A percentile compares a stretch with the other conserved stretches of the same genome.
phyloP scores from a whole-genome alignment of 1,140 invertebrate species.

The Tyrophagus putrescentiae region DNA sequence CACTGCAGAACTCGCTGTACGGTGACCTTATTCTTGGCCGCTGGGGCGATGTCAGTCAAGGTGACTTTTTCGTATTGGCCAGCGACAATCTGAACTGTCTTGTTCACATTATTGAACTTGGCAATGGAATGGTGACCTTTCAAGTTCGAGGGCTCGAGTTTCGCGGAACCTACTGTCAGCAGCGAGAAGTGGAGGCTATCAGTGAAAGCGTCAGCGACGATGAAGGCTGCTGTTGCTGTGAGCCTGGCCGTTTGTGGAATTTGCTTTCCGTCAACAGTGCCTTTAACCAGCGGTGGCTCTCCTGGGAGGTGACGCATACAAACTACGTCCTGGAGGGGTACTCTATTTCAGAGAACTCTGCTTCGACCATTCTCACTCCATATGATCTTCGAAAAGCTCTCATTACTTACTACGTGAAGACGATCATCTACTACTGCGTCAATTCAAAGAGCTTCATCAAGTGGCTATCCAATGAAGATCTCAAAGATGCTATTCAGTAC shows the following conservation, averaged over 20 bases:
- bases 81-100: constrained; percentile 95
- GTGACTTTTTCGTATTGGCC: constrained; percentile 91
- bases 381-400: constrained; percentile 92
- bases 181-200: constrained; percentile 90
- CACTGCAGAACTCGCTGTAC: constrained; percentile 84
- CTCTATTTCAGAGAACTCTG: constrained; percentile 91
- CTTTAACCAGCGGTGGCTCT: constrained; percentile 90
- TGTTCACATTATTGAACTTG: constrained; percentile 92
- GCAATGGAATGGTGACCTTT: constrained; percentile 96
- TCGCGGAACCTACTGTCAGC: constrained; percentile 93
- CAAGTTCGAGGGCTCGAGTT: constrained; percentile 94
- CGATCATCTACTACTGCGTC: constrained; percentile 90
- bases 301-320: constrained; percentile 79
- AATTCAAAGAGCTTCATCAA: constrained; percentile 70
- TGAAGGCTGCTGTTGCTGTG: constrained; percentile 77
- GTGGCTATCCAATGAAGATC: constrained; percentile 65
- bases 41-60: constrained; percentile 79
- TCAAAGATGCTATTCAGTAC: constrained; percentile 59
- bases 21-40: constrained; percentile 82
- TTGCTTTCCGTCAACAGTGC: constrained; percentile 72
- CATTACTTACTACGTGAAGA: constrained; percentile 94
- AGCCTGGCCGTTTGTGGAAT: constrained; percentile 46
- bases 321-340: constrained; percentile 97
- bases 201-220: constrained; percentile 91
- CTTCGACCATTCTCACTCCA: constrained; percentile 87